A percentile compares a stretch with the other conserved stretches of the same genome.
phyloP scores from a whole-genome alignment of 2,113 vertebrate species.

The Rhodinocichla rosea region DNA sequence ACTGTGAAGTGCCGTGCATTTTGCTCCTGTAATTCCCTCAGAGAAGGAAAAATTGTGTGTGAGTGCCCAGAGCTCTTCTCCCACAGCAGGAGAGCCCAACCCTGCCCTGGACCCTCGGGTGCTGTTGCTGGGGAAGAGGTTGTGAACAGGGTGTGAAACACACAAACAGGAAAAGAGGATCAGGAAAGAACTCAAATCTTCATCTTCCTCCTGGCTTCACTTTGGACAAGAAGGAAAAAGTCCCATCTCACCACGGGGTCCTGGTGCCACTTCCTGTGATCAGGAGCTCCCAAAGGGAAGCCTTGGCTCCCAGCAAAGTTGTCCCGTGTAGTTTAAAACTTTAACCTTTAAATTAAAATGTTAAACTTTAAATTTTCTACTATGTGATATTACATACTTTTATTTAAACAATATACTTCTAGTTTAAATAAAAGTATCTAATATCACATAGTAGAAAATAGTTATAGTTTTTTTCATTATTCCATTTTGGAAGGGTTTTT shows the following conservation, averaged over 20 bases:
- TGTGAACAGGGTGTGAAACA: background rate
- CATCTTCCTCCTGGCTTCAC: background rate
- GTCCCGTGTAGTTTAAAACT: background rate
- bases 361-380: background rate
- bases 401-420: background rate
- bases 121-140: background rate
- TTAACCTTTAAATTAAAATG: background rate
- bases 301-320: background rate
- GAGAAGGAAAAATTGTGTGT: background rate
- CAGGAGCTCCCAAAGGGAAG: background rate
- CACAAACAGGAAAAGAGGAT: background rate
- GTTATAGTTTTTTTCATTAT: too few relatives aligned
- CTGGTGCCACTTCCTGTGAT: background rate
- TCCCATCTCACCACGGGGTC: fast-evolving
- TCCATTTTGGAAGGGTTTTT: background rate
- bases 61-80: background rate
- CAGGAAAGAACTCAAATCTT: background rate
- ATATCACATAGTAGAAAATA: too few relatives aligned
- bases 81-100: background rate
- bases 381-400: background rate
- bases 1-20: background rate
- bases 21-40: background rate
- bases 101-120: fast-evolving
- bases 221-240: background rate
- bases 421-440: too few relatives aligned